Evolutionary conservation across 1,140 invertebrate species (phyloP), one percentile per base, ranked within the genome.

Genomic region (Zaprionus capensis): DNA sequence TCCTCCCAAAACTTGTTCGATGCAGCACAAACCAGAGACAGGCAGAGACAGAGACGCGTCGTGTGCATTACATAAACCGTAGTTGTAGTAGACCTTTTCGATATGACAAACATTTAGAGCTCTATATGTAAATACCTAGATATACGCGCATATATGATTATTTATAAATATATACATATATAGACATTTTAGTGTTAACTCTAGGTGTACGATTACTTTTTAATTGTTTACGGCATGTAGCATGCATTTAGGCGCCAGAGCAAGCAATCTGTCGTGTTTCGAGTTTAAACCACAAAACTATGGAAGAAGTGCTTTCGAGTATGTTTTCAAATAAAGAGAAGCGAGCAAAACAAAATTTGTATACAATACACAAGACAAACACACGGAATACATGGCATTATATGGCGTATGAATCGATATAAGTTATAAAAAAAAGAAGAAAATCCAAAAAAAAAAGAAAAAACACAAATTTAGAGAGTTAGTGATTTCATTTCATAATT

Each of bases 241-340:
- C 51, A 78, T 81, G 84, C 84, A 87, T 87, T 87, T 87, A 88
- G 72, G 73, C 68, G 64, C 53, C 61, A 81, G 36, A 85, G 55
- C 34, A 73, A 73, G 46, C 63, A 66, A 71, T 56, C 66, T 49
- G 73, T 59, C 46, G 55, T 64, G 62, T 67, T 69, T 64, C 51
- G 38, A 72, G 64, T 76, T 63, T 64, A 55, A 69, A 80, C 38
- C 49, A 68, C 57, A 76, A 80, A 76, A 66, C 53, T 80, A 82
- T 87, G 28, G 44, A 72, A 80, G 91, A 72, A 78, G 91, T 91
- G 87, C 87, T 91, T 91, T 91, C n/a, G 83, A 91, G 84, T 88
- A 91, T 91, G 88, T 81, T 91, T 91, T 91, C 84, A 88, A 91
- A 76, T 70, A 53, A 55, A 63, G 51, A 59, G 55, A 70, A 34